These are phyloP conservation scores for Sternotherus odoratus DNA, from an alignment of 2,797 vertebrate genomes.

Conservation along the genomic window DNA sequence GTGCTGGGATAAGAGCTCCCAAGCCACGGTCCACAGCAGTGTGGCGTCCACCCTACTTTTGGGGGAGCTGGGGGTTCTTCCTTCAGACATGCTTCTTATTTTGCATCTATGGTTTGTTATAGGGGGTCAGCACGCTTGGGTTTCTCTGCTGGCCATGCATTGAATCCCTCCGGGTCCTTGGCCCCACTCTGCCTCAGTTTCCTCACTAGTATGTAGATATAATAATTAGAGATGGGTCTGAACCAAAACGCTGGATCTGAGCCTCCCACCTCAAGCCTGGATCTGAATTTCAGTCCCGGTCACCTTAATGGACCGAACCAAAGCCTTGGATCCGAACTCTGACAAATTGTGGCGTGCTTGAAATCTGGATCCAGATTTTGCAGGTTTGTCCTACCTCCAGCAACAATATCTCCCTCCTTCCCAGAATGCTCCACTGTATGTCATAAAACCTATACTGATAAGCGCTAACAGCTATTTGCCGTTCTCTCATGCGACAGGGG, in stretches of 20 bases:
- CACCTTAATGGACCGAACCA: not conserved
- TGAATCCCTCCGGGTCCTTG: not conserved
- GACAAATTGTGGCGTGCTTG: not conserved
- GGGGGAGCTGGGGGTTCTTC: not conserved
- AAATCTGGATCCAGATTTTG: not conserved
- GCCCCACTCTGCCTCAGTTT: not conserved
- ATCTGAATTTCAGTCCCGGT: not conserved
- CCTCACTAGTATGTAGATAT: accelerated
- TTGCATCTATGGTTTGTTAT: accelerated
- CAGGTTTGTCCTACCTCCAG: not conserved
- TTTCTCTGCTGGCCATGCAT: not conserved
- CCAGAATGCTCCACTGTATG: not conserved
- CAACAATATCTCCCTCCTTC: not conserved
- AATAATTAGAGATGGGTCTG: not conserved
- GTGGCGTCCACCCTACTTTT: not conserved
- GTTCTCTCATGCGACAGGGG: not conserved
- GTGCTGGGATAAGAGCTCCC: accelerated
- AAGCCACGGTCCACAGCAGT: not conserved
- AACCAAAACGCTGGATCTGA: not conserved
- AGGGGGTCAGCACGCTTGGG: accelerated
- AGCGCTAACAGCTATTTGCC: not conserved
- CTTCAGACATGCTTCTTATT: not conserved
- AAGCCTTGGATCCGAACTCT: not conserved
- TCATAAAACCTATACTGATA: not conserved
- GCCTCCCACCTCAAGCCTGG: accelerated